Evolutionary conservation across 2,888 invertebrate species (phyloP).

Genomic region (Atherix ibis): DNA sequence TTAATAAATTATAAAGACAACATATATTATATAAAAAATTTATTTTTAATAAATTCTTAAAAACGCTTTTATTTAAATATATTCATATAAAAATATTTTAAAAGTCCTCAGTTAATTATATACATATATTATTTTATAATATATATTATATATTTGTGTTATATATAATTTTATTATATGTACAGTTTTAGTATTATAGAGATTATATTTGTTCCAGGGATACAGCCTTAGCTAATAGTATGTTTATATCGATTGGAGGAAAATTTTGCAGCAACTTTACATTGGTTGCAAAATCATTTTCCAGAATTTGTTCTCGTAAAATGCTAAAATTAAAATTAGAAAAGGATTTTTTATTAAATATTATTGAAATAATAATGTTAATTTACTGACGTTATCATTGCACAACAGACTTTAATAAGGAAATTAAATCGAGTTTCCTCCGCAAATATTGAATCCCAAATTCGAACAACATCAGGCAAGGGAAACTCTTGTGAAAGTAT

Average conservation of each 20-base stretch:
- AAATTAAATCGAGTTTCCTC: conserved; percentile 81
- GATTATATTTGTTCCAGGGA: no score
- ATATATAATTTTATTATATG: no score
- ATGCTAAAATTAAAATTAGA: conserved; percentile 40
- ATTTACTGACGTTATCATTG: conserved; percentile 86
- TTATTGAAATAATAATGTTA: neutral
- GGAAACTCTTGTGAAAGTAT: conserved; percentile 94
- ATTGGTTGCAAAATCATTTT: conserved; percentile 83
- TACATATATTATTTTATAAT: no score
- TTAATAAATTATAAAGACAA: no score
- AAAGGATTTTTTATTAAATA: neutral
- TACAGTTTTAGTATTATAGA: no score
- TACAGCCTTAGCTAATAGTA: conserved; percentile 64
- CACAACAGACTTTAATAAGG: conserved; percentile 83
- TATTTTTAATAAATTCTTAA: no score
- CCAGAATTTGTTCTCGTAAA: conserved; percentile 64
- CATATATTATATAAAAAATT: no score
- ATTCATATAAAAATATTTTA: no score
- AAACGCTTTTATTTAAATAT: no score
- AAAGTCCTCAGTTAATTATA: no score
- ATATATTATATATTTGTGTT: no score
- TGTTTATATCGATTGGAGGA: conserved; percentile 75
- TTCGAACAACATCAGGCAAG: conserved; percentile 87
- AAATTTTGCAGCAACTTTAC: conserved; percentile 89
- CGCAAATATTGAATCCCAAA: conserved; percentile 95